phyloP scores from a whole-genome alignment of 2,797 vertebrate genomes.

The Clarias platycephalus region DNA sequence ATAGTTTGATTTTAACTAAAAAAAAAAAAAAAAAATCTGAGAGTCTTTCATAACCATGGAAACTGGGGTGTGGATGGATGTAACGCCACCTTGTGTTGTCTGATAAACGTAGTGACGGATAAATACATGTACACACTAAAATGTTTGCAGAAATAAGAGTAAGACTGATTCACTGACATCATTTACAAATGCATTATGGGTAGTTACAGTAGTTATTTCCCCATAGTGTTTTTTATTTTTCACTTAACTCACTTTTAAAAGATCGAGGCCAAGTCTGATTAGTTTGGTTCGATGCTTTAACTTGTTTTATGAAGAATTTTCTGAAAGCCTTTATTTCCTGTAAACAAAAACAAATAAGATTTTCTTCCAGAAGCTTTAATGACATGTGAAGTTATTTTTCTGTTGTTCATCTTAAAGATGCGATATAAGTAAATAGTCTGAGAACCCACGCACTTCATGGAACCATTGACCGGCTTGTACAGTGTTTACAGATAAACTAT shows the following conservation, averaged over 20 bases:
- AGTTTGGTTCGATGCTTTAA: neutral
- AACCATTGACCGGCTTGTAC: too few relatives aligned
- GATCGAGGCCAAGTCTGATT: neutral
- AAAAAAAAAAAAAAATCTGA: neutral
- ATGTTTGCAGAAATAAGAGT: neutral
- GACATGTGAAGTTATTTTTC: neutral
- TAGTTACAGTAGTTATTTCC: neutral
- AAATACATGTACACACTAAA: neutral
- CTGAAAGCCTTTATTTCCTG: neutral
- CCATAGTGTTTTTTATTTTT: neutral
- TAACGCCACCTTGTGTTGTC: neutral
- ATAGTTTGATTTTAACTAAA: neutral
- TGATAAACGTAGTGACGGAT: neutral
- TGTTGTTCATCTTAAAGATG: neutral
- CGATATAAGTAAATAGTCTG: too few relatives aligned
- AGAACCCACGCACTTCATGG: too few relatives aligned
- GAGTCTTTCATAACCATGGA: neutral
- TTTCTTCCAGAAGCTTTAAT: neutral
- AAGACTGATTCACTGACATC: neutral
- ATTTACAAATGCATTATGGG: neutral
- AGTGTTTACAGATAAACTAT: neutral
- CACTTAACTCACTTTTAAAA: neutral
- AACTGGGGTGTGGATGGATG: neutral
- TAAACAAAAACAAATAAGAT: neutral
- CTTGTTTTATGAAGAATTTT: neutral